Evolutionary conservation across 2,888 invertebrate genomes (phyloP).

Genomic region (Apodemia hepburni): DNA sequence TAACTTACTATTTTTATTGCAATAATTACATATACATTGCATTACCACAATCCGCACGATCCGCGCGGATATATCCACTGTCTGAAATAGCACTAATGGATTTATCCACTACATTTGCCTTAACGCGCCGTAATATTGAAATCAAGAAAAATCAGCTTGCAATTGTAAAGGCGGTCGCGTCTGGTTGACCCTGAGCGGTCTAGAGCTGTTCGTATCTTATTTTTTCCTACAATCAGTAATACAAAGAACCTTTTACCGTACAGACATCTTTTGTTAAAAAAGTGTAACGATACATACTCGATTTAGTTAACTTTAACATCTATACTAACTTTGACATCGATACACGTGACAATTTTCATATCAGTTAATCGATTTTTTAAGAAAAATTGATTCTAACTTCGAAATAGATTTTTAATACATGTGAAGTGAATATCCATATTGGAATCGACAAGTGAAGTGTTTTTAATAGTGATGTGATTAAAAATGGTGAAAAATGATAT

Average conservation of each 20-base stretch:
- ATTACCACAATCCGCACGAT: background rate
- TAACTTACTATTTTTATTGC: background rate
- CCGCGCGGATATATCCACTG: background rate
- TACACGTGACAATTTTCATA: background rate
- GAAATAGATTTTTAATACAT: background rate
- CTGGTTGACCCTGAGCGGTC: constrained; percentile 35
- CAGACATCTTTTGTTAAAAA: background rate
- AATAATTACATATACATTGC: background rate
- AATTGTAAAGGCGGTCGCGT: constrained; percentile 44
- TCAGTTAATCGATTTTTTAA: background rate
- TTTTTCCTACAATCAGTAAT: constrained; percentile 22
- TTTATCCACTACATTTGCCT: constrained; percentile 5
- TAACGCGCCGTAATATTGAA: constrained; percentile 7
- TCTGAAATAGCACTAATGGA: background rate
- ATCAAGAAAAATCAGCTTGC: constrained; percentile 53
- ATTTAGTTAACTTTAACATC: background rate
- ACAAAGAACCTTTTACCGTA: constrained; percentile 7
- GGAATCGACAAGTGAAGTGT: constrained; percentile 29
- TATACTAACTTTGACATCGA: background rate
- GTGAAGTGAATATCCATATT: constrained; percentile 20
- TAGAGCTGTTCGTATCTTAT: constrained; percentile 6
- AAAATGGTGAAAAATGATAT: constrained; percentile 70
- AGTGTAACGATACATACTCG: background rate
- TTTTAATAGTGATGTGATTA: constrained; percentile 44
- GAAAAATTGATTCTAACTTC: constrained; percentile 7